phyloP scores from a whole-genome alignment of 2,113 vertebrate genomes.

The Odocoileus hemionus region DNA sequence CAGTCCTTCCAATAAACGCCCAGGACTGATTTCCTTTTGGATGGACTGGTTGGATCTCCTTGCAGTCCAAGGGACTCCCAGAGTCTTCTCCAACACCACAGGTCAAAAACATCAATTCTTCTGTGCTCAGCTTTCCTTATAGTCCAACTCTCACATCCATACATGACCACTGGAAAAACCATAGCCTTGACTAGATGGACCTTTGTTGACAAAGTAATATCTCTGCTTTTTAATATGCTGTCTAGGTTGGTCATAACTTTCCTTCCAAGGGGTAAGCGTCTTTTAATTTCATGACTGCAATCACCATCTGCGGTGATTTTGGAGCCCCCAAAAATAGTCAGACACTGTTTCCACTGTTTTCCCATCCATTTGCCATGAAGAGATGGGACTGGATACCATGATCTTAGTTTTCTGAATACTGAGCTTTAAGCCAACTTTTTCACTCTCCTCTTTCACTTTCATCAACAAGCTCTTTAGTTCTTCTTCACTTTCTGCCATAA shows the following conservation, averaged over 20 bases:
- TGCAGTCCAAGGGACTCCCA: background rate
- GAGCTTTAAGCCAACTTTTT: background rate
- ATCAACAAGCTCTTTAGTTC: background rate
- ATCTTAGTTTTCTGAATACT: background rate
- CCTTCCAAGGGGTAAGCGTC: background rate
- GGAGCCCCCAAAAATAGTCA: background rate
- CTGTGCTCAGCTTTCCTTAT: fast-evolving
- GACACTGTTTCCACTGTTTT: background rate
- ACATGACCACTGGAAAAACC: background rate
- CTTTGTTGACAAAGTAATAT: background rate
- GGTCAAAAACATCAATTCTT: background rate
- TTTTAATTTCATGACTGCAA: background rate
- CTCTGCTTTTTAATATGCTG: background rate
- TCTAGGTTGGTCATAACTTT: background rate
- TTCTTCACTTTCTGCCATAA: background rate
- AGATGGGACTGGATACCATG: background rate
- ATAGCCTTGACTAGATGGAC: background rate
- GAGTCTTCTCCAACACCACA: background rate
- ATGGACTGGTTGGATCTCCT: background rate
- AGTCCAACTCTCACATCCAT: background rate
- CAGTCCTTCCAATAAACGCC: background rate
- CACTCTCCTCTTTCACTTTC: background rate
- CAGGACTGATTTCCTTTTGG: background rate
- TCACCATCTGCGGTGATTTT: background rate
- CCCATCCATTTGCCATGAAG: background rate